These are phyloP conservation scores for Eurosta solidaginis DNA, from an alignment of 1,140 invertebrate genomes.

Conservation along the genomic window DNA sequence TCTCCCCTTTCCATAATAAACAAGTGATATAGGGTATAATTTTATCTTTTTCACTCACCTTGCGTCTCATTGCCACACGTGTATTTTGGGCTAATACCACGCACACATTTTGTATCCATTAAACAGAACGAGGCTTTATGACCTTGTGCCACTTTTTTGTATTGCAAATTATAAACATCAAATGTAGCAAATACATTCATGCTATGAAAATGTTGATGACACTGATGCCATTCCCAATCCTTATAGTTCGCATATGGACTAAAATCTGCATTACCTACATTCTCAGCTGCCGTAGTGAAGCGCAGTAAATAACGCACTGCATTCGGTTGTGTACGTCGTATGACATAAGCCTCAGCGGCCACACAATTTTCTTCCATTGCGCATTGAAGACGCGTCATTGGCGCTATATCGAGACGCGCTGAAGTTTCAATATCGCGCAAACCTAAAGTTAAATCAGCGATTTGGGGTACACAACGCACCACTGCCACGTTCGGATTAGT, in stretches of 20 bases:
- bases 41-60: conserved; percentile 55
- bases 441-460: conserved; percentile 87
- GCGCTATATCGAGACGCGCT: conserved; percentile 83
- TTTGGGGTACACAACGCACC: conserved; percentile 71
- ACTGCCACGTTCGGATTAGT: conserved; percentile 70
- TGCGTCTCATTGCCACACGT: conserved; percentile 92
- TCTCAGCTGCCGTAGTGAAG: conserved; percentile 75
- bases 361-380: conserved; percentile 97
- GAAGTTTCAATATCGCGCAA: conserved; percentile 76
- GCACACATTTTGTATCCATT: conserved; percentile 87
- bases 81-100: conserved; percentile 74
- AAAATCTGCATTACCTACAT: conserved; percentile 89
- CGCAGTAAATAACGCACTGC: conserved; percentile 46
- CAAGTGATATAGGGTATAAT: too few relatives aligned
- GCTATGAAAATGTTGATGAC: conserved; percentile 97
- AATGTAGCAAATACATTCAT: conserved; percentile 98
- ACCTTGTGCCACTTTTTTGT: conserved; percentile 84
- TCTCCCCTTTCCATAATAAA: too few relatives aligned
- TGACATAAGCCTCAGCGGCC: conserved; percentile 78
- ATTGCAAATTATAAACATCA: conserved; percentile 78
- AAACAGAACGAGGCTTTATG: conserved; percentile 97
- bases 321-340: conserved; percentile 61
- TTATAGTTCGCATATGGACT: conserved; percentile 84
- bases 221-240: conserved; percentile 96
- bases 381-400: conserved; percentile 83